Conservation (phyloP, 2,797 vertebrate genomes). For the Melanogrammus aeglefinus region DNA sequence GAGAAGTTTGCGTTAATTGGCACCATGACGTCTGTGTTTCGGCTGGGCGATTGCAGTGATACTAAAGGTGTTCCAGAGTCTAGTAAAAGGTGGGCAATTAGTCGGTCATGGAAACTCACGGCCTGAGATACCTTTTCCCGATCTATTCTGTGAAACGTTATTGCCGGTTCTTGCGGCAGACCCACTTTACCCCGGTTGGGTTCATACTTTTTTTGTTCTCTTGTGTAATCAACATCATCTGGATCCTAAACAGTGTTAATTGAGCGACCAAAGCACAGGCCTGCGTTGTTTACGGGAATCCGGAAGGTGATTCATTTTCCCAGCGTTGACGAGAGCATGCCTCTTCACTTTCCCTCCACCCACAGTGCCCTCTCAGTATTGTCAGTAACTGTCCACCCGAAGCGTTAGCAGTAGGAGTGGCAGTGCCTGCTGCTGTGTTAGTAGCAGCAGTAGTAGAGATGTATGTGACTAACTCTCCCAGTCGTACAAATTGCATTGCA, state of each 20-base stretch:
- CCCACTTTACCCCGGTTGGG: conserved; percentile 23
- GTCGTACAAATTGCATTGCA: conserved; percentile 68
- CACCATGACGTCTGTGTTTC: conserved; percentile 34
- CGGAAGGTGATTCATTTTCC: conserved; percentile 19
- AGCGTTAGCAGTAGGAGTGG: not conserved
- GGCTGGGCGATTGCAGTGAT: conserved; percentile 30
- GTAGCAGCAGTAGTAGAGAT: conserved; percentile 13
- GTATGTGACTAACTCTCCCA: conserved; percentile 53
- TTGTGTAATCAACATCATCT: conserved; percentile 58
- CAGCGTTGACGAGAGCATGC: not conserved
- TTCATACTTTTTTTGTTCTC: conserved; percentile 9
- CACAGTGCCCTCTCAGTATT: not conserved
- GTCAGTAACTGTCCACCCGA: not conserved
- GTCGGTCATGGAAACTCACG: conserved; percentile 52
- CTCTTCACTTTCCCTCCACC: not conserved
- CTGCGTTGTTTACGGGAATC: conserved; percentile 37
- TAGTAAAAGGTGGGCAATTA: conserved; percentile 57
- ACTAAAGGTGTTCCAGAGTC: conserved; percentile 36
- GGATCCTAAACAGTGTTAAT: conserved; percentile 55
- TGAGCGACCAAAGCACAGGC: conserved; percentile 34
- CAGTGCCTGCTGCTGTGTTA: not conserved
- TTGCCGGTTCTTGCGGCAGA: conserved; percentile 39
- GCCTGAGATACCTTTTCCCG: conserved; percentile 48
- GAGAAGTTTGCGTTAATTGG: conserved; percentile 47
- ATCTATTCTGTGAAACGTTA: conserved; percentile 29